phyloP scores from a whole-genome alignment of 1,140 invertebrate species.

The Penaeus japonicus region DNA sequence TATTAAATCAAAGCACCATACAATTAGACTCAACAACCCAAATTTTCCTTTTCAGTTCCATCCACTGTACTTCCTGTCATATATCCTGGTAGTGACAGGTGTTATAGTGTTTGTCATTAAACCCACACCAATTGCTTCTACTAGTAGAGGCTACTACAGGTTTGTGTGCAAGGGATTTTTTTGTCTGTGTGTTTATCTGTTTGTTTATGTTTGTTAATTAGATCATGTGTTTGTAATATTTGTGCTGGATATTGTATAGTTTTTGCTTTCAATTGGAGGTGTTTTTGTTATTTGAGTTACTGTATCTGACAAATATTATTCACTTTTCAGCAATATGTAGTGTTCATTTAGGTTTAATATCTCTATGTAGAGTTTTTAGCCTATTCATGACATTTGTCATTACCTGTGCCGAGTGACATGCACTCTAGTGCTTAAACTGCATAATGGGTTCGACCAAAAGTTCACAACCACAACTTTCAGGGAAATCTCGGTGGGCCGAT shows the following conservation, averaged over 20 bases:
- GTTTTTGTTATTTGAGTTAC: too few relatives aligned
- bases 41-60: conserved; percentile 75
- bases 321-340: too few relatives aligned
- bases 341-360: too few relatives aligned
- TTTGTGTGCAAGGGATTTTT: background rate
- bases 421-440: background rate
- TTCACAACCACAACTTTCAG: background rate
- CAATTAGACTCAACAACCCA: background rate
- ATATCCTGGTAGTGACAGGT: conserved; percentile 77
- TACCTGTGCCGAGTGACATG: too few relatives aligned
- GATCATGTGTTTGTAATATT: too few relatives aligned
- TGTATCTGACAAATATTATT: too few relatives aligned
- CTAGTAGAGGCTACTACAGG: conserved; percentile 58
- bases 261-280: too few relatives aligned
- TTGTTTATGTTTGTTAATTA: too few relatives aligned
- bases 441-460: background rate
- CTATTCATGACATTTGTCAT: too few relatives aligned
- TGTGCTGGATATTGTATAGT: too few relatives aligned
- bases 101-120: conserved; percentile 78
- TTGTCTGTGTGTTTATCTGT: too few relatives aligned
- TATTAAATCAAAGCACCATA: background rate
- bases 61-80: conserved; percentile 80
- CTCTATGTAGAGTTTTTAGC: too few relatives aligned
- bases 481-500: conserved; percentile 55
- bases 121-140: conserved; percentile 67